Evolutionary conservation across 92 coral and sea anemone genomes (phyloP).

Genomic region (Parazoanthus darwini): DNA sequence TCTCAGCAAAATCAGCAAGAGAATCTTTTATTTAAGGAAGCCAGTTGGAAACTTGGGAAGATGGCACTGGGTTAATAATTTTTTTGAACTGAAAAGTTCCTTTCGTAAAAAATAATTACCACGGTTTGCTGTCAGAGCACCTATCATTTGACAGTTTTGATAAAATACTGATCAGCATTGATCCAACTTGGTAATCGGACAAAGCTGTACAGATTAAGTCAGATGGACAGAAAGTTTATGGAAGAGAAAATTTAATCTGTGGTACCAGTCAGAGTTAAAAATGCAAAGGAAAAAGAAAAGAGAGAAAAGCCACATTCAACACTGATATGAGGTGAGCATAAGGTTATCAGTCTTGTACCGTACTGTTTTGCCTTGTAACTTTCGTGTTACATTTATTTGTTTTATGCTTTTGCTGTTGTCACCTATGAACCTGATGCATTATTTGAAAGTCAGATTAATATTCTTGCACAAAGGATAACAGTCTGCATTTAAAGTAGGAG

Average conservation of each 20-base stretch:
- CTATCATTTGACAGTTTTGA: too few relatives aligned
- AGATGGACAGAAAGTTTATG: neutral
- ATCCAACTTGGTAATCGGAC: slow-evolving; percentile 11
- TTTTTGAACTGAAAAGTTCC: too few relatives aligned
- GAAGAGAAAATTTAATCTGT: neutral
- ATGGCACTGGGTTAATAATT: too few relatives aligned
- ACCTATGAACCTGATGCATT: neutral
- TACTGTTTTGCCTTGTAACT: neutral
- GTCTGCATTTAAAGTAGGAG: slow-evolving; percentile 16
- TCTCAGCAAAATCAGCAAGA: too few relatives aligned
- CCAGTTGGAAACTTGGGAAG: too few relatives aligned
- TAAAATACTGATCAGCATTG: too few relatives aligned
- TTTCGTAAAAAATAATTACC: too few relatives aligned
- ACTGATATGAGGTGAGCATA: slow-evolving; percentile 21
- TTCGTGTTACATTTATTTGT: neutral
- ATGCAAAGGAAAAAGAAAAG: slow-evolving; percentile 11
- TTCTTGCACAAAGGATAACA: neutral
- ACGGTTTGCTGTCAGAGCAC: too few relatives aligned
- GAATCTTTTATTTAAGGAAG: too few relatives aligned
- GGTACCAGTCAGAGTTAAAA: slow-evolving; percentile 3
- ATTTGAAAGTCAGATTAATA: neutral
- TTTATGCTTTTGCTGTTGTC: neutral
- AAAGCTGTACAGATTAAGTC: neutral
- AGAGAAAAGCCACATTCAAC: slow-evolving; percentile 2
- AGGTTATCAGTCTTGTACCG: neutral